phyloP scores from a whole-genome alignment of 2,797 vertebrate genomes.

The Microctenopoma stevenorrisi region DNA sequence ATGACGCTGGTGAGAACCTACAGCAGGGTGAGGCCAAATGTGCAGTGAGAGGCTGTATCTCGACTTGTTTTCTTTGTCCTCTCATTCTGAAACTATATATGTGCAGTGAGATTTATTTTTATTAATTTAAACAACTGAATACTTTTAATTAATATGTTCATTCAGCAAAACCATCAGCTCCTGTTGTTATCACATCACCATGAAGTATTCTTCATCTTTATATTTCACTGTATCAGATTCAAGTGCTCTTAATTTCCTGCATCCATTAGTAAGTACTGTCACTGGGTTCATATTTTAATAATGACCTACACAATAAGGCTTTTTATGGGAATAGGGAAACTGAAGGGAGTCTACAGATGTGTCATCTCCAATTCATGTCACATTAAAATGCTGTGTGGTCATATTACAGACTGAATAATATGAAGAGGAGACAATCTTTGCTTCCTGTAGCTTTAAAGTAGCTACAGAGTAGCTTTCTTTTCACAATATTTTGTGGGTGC shows the following conservation, averaged over 20 bases:
- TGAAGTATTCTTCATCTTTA: conserved; percentile 7
- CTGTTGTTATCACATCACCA: not conserved
- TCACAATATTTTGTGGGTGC: not conserved
- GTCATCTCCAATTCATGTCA: conserved; percentile 61
- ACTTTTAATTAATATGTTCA: conserved; percentile 6
- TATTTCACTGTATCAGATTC: conserved; percentile 23
- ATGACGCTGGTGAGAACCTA: conserved; percentile 88
- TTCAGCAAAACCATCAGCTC: conserved; percentile 2
- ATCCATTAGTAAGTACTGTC: conserved; percentile 35
- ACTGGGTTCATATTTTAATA: conserved; percentile 68
- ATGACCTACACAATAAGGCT: conserved; percentile 60
- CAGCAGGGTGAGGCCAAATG: conserved; percentile 47
- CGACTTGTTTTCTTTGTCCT: conserved; percentile 2
- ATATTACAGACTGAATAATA: conserved; percentile 16
- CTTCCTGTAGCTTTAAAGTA: too few relatives aligned
- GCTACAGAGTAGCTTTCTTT: too few relatives aligned
- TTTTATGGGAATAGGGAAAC: conserved; percentile 45
- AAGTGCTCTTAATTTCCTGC: conserved; percentile 28
- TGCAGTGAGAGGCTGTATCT: conserved; percentile 26
- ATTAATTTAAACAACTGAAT: not conserved
- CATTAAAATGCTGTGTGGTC: conserved; percentile 59
- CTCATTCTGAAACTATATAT: not conserved
- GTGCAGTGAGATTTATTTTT: not conserved
- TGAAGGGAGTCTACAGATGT: conserved; percentile 51
- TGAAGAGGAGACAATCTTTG: not conserved